Conservation (phyloP, 2,888 invertebrate genomes). For the Cerastis leucographa region DNA sequence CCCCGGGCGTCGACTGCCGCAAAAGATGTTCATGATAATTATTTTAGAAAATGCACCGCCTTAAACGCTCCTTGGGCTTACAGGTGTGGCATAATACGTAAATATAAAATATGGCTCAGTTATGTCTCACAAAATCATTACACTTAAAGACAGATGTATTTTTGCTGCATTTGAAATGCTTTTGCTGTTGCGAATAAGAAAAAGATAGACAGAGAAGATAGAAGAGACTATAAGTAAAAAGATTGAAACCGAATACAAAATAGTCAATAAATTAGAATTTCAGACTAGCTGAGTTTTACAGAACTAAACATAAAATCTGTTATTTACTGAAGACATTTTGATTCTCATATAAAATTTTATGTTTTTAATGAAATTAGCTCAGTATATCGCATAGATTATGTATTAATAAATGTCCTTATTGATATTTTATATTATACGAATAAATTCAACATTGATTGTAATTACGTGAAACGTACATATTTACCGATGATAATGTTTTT, state of each 20-base stretch:
- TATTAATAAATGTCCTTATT: conserved; percentile 41
- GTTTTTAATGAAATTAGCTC: conserved; percentile 25
- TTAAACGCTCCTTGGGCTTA: conserved; percentile 85
- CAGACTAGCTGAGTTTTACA: neutral
- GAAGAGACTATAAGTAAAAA: too few relatives aligned
- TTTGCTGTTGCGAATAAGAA: conserved; percentile 17
- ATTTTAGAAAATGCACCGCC: conserved; percentile 86
- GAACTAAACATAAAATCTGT: conserved; percentile 7
- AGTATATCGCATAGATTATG: conserved; percentile 31
- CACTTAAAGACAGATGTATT: conserved; percentile 37
- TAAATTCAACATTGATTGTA: conserved; percentile 57
- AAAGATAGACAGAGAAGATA: too few relatives aligned
- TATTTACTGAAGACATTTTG: conserved; percentile 19
- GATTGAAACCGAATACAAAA: neutral
- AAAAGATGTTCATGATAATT: conserved; percentile 88
- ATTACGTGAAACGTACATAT: conserved; percentile 33
- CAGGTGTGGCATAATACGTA: conserved; percentile 84
- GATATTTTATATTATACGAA: conserved; percentile 52
- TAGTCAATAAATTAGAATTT: neutral
- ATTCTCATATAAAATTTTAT: conserved; percentile 33
- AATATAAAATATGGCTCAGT: conserved; percentile 68
- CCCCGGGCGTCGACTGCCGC: conserved; percentile 86
- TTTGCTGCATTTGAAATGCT: conserved; percentile 38
- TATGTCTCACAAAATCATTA: conserved; percentile 60
- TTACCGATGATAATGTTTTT: conserved; percentile 42